Evolutionary conservation across 2,113 vertebrate genomes (phyloP).

Genomic region (Pteropus alecto): DNA sequence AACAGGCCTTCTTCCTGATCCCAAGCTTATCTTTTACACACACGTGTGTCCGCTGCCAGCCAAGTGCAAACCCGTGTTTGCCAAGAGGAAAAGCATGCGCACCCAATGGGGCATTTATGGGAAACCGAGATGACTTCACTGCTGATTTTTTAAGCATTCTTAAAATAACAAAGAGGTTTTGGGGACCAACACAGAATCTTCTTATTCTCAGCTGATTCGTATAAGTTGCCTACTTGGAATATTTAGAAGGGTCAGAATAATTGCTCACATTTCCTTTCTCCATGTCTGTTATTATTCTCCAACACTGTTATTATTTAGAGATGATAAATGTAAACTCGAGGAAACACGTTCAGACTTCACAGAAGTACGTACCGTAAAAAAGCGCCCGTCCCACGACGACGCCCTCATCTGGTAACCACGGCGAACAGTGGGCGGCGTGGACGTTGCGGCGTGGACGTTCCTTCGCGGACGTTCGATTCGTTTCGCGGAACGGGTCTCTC

Average conservation of each 20-base stretch:
- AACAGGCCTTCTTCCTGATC: neutral
- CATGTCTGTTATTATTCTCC: neutral
- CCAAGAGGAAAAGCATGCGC: neutral
- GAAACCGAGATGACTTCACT: too few relatives aligned
- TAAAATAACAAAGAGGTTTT: neutral
- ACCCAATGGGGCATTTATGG: neutral
- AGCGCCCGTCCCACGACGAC: too few relatives aligned
- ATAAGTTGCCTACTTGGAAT: neutral
- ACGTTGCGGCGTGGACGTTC: neutral
- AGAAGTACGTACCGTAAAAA: neutral
- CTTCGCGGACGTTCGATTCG: neutral
- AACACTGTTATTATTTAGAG: neutral
- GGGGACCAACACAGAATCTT: neutral
- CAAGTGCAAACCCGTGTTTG: neutral
- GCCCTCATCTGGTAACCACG: fast-evolving
- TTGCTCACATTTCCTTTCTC: neutral
- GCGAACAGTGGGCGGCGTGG: fast-evolving
- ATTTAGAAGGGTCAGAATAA: neutral
- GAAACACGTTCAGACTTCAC: neutral
- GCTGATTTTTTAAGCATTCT: neutral
- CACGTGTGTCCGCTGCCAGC: neutral
- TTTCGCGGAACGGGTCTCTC: neutral
- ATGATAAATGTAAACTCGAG: neutral
- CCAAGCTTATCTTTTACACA: neutral
- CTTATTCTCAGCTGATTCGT: neutral